Percentiles rank a stretch among this genome's conserved stretches.
Evolutionary conservation across 2,113 vertebrate species (phyloP).

Genomic region (Pardalotus punctatus): DNA sequence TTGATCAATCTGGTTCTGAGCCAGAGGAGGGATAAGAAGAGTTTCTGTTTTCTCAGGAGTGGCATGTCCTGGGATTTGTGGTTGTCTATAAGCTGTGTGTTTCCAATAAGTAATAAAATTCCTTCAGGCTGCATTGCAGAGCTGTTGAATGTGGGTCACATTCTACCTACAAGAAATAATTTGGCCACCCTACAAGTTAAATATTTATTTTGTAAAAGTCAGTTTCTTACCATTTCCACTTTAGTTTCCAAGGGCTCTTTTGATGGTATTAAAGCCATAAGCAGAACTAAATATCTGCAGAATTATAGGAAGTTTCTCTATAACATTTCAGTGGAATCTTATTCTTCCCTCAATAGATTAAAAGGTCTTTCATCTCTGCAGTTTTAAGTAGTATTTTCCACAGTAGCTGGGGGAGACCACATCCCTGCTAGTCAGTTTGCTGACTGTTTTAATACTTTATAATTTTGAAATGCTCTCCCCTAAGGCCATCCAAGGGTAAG

Average conservation of each 20-base stretch:
- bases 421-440: conserved; percentile 30
- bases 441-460: conserved; percentile 35
- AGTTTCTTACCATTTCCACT: conserved; percentile 12
- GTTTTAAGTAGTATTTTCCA: conserved; percentile 54
- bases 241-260: conserved; percentile 26
- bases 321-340: conserved; percentile 43
- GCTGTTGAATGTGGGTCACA: conserved; percentile 28
- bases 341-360: conserved; percentile 41
- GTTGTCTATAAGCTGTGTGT: background rate
- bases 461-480: conserved; percentile 21
- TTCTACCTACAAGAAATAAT: conserved; percentile 30
- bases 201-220: conserved; percentile 42
- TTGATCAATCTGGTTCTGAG: background rate
- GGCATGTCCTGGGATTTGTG: background rate
- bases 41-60: background rate
- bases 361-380: conserved; percentile 56
- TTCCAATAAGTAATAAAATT: conserved; percentile 19
- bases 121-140: conserved; percentile 3
- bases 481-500: background rate
- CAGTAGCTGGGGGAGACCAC: background rate
- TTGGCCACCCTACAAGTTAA: conserved; percentile 5
- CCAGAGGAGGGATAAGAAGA: background rate
- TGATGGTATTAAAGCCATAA: conserved; percentile 55
- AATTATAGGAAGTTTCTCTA: conserved; percentile 21
- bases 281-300: conserved; percentile 56